Conservation (phyloP, 2,888 invertebrate genomes). For the Thereva unica region DNA sequence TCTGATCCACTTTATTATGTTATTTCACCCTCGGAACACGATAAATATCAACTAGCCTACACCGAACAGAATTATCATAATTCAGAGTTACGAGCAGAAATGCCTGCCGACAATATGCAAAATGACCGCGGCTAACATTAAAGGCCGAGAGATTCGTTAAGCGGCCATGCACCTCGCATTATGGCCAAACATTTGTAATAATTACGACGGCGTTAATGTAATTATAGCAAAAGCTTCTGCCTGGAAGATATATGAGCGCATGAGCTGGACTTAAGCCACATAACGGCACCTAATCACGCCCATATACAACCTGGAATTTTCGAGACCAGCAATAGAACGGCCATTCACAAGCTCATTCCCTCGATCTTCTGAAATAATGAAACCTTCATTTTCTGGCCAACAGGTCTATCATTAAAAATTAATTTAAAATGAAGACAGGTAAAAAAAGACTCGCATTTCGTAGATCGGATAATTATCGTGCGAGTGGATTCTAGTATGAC, state of each 20-base stretch:
- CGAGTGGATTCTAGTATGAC: not conserved
- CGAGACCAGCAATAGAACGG: conserved; percentile 16
- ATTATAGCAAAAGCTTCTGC: conserved; percentile 34
- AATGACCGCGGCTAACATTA: too few relatives aligned
- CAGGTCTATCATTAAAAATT: conserved; percentile 33
- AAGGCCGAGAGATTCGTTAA: not conserved
- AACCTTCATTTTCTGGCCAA: conserved; percentile 27
- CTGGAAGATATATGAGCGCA: not conserved
- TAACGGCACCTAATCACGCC: conserved; percentile 1
- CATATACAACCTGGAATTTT: too few relatives aligned
- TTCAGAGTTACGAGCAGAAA: too few relatives aligned
- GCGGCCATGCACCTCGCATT: conserved; percentile 12
- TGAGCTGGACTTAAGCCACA: conserved; percentile 2
- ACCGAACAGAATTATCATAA: too few relatives aligned
- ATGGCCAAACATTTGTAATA: conserved; percentile 15
- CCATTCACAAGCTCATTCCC: conserved; percentile 1
- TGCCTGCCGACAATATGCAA: too few relatives aligned
- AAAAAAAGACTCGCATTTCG: conserved; percentile 18
- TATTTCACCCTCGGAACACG: too few relatives aligned
- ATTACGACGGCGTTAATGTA: conserved; percentile 25
- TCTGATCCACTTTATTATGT: too few relatives aligned
- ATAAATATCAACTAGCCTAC: too few relatives aligned
- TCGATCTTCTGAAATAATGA: conserved; percentile 23
- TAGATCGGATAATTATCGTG: not conserved
- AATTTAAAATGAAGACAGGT: conserved; percentile 24